phyloP scores from a whole-genome alignment of 2,113 vertebrate genomes.

The Corynorhinus townsendii region DNA sequence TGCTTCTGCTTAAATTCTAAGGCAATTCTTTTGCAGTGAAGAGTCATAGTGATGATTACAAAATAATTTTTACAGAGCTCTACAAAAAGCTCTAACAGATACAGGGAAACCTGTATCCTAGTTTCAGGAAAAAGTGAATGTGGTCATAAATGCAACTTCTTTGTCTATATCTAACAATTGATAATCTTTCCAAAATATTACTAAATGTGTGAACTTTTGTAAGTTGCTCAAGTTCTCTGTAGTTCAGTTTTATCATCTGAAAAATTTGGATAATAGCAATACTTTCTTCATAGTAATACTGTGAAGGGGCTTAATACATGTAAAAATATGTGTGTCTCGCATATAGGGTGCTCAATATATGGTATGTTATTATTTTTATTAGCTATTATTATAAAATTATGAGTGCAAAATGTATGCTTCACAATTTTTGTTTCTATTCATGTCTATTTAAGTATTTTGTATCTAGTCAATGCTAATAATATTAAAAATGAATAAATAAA shows the following conservation, averaged over 20 bases:
- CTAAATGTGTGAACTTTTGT: not conserved
- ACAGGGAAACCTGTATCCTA: not conserved
- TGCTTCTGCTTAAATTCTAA: not conserved
- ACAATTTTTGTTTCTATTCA: not conserved
- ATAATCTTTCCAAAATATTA: not conserved
- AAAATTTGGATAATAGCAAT: not conserved
- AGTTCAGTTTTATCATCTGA: not conserved
- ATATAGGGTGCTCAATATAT: not conserved
- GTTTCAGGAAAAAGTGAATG: not conserved
- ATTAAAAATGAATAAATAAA: constrained; percentile 13
- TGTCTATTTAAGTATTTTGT: not conserved
- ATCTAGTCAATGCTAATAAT: not conserved
- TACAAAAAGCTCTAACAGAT: not conserved
- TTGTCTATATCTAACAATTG: not conserved
- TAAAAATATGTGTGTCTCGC: not conserved
- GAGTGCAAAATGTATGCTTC: not conserved
- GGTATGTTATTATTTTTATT: not conserved
- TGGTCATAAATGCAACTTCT: not conserved
- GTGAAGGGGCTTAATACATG: not conserved
- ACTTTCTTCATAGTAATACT: not conserved
- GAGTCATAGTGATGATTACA: not conserved
- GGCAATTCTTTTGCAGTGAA: not conserved
- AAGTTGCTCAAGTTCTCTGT: not conserved
- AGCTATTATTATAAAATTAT: not conserved
- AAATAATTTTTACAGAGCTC: not conserved